Evolutionary conservation across 2,888 invertebrate genomes (phyloP), one percentile per base, ranked within the genome.

Genomic region (Pristionchus exspectatus): DNA sequence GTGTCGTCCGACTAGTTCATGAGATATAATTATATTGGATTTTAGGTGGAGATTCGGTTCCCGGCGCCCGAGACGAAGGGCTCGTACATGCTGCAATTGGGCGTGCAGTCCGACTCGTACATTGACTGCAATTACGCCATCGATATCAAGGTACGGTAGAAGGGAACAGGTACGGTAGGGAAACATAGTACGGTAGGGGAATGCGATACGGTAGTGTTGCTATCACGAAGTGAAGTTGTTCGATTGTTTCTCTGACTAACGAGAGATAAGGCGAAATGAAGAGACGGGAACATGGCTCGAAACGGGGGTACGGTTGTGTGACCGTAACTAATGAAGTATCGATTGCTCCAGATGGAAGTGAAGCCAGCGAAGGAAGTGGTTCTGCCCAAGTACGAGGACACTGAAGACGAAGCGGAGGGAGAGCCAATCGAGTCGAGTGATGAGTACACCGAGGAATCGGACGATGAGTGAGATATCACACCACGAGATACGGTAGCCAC

Each of bases 31-130:
- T n/a, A n/a, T n/a, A n/a, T 69, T 24, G 4, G 54, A 50, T 9
- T 69, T 44, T 93, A 96, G 96, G 94, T 96, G 93, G 98, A 98
- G 96, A 96, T 99, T 92, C 97, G 98, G 95, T 99, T 99, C 95
- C 98, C 98, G 5, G 99, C 99, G 92, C 99, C 99, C 88, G 96
- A 97, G 94, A 98, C 98, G 97, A 97, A 98, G 90, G 98, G 98
- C 89, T 96, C 97, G 90, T 99, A 98, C 96, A 90, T 92, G 27
- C 94, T 93, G 89, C 94, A 97, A 84, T 98, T 99, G 93, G 97
- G 97, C 95, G 96, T 99, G 91, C 96, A 98, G 93, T 98, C 98
- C 66, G 99, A 99, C 96, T 98, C 98, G 10, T 99, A 99, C 96
- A 96, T 98, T 93, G 98, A 98, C 92, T 98, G 98, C 96, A 98